Conservation (phyloP, 2,113 vertebrate species). For the Phylloscopus whistleri region DNA sequence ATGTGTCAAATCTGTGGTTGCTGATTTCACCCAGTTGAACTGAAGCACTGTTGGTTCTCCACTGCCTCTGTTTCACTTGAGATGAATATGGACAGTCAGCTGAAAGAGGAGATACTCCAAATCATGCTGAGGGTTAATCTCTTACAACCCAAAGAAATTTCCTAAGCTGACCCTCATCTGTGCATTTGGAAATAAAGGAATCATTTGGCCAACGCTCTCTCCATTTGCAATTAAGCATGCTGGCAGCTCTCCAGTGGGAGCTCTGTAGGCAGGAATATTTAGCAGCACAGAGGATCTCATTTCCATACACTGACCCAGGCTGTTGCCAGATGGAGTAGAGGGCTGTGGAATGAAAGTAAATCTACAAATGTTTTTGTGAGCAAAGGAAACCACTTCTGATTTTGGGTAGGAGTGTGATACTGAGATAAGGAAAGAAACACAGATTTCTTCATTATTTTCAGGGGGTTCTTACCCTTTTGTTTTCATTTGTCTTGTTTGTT, state of each 20-base stretch:
- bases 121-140: background rate
- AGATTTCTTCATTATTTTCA: background rate
- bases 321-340: slow-evolving; percentile 8
- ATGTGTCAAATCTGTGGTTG: background rate
- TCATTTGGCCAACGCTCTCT: background rate
- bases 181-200: slow-evolving; percentile 21
- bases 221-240: slow-evolving; percentile 27
- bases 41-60: background rate
- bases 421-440: background rate
- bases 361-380: background rate
- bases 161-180: slow-evolving; percentile 8
- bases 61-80: background rate
- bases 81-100: background rate
- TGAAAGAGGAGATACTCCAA: background rate
- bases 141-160: background rate
- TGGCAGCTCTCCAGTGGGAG: background rate
- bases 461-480: background rate
- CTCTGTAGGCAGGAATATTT: background rate
- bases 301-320: background rate
- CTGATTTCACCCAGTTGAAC: background rate
- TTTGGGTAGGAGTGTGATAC: background rate
- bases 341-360: background rate
- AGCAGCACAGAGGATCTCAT: background rate
- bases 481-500: background rate
- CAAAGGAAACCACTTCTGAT: background rate